These are phyloP conservation scores for Zaprionus inermis DNA, from an alignment of 1,140 invertebrate species.

Conservation along the genomic window DNA sequence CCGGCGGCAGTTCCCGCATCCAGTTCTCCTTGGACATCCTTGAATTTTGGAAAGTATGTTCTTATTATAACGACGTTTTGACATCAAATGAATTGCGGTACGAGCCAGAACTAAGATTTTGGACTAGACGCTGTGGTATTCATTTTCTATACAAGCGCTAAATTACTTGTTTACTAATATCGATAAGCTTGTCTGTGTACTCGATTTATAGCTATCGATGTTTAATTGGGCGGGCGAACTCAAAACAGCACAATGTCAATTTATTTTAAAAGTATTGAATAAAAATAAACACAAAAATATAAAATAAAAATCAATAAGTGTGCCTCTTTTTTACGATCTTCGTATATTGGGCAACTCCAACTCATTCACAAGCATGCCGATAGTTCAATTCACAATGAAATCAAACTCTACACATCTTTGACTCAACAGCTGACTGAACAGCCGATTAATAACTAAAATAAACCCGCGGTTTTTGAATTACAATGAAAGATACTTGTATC, in stretches of 20 bases:
- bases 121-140: slow-evolving; percentile 10
- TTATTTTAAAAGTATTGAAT: too few relatives aligned
- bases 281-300: too few relatives aligned
- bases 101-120: background rate
- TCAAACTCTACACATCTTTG: too few relatives aligned
- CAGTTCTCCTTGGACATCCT: slow-evolving; percentile 85
- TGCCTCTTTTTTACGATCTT: too few relatives aligned
- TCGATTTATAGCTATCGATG: background rate
- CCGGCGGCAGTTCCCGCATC: slow-evolving; percentile 88
- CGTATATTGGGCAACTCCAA: too few relatives aligned
- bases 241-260: background rate
- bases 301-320: too few relatives aligned
- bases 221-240: background rate
- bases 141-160: background rate
- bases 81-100: slow-evolving; percentile 6
- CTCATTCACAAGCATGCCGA: too few relatives aligned
- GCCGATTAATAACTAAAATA: too few relatives aligned
- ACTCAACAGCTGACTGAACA: too few relatives aligned
- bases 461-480: too few relatives aligned
- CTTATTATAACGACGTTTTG: background rate
- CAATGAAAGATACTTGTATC: too few relatives aligned
- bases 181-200: background rate
- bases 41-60: background rate
- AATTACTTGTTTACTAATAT: slow-evolving; percentile 7
- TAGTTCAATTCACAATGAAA: too few relatives aligned